Evolutionary conservation across 2,888 invertebrate species (phyloP), one percentile per base, ranked within the genome.

Genomic region (Metalampra italica): DNA sequence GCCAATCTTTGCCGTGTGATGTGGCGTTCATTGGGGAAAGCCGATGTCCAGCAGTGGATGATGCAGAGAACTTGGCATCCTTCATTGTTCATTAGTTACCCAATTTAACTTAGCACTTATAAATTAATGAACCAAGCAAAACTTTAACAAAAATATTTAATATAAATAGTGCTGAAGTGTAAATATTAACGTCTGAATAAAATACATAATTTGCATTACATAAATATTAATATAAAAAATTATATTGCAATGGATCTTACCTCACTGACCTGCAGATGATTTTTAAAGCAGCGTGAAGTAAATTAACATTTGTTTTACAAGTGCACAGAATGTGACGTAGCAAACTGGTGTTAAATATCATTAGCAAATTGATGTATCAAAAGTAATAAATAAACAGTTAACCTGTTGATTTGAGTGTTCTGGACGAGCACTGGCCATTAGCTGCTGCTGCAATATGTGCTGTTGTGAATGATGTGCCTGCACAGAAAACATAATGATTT

Each of bases 361-460:
- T n/a, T n/a, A n/a, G n/a, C n/a, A n/a, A n/a, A n/a, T n/a, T n/a
- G n/a, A n/a, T n/a, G n/a, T 55, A 56, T 56, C 54, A 54, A 52
- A 50, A n/a, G n/a, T n/a, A n/a, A n/a, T n/a, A n/a, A n/a, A n/a
- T n/a, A n/a, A 45, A 45, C 44, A 46, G 29, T 68, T 52, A 63
- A 88, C 89, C 86, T 89, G 88, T 64, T 89, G 89, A 60, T 87
- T 87, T 37, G 74, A 63, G 56, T 87, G 88, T 30, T 89, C 88
- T 0, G 78, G 82, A 1, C 87, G 71, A 9, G 80, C 54, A 9
- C 80, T 60, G n/a, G 81, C 66, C 82, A 89, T 82, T 7, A 88
- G 64, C 57, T 88, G 89, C 50, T 92, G 92, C 56, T 91, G 91
- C 71, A 86, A 79, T 53, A 91, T 74, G 54, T 90, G 91, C 56